Evolutionary conservation across 2,888 invertebrate species (phyloP).

Genomic region (Gibbula magus): DNA sequence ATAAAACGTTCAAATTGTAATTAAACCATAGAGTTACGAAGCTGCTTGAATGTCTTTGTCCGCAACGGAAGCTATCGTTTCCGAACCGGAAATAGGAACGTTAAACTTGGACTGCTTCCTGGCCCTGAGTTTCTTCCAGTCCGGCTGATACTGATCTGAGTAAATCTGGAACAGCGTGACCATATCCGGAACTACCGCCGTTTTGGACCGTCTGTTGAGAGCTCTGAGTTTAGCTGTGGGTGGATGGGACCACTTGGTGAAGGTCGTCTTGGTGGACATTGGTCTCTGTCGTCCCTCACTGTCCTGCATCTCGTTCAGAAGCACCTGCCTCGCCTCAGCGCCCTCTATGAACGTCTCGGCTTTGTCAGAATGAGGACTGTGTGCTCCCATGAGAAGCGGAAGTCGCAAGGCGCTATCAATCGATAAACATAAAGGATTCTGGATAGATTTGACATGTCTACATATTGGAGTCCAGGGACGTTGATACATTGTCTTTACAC

Average conservation of each 20-base stretch:
- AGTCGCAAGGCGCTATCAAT: conserved; percentile 44
- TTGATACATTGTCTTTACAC: conserved; percentile 66
- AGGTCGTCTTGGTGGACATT: conserved; percentile 39
- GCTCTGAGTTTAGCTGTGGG: conserved; percentile 65
- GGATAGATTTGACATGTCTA: conserved; percentile 50
- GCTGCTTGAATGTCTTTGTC: not conserved
- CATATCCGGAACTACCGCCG: conserved; percentile 54
- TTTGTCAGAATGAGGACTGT: conserved; percentile 34
- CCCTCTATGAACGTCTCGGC: conserved; percentile 54
- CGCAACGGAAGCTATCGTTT: not conserved
- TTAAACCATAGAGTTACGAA: too few species aligned
- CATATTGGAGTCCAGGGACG: conserved; percentile 52
- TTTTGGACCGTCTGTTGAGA: conserved; percentile 44
- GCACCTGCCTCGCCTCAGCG: conserved; percentile 56
- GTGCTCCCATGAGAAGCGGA: conserved; percentile 46
- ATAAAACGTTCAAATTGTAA: too few species aligned
- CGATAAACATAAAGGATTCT: conserved; percentile 49
- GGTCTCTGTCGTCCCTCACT: conserved; percentile 49
- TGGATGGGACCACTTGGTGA: conserved; percentile 49
- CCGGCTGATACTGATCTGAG: conserved; percentile 67
- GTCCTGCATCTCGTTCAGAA: conserved; percentile 57
- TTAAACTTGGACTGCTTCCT: not conserved
- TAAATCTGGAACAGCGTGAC: conserved; percentile 65
- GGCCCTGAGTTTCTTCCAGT: conserved; percentile 40
- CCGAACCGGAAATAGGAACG: not conserved